Conservation (phyloP, 1,140 invertebrate genomes). For the Teleogryllus occipitalis region DNA sequence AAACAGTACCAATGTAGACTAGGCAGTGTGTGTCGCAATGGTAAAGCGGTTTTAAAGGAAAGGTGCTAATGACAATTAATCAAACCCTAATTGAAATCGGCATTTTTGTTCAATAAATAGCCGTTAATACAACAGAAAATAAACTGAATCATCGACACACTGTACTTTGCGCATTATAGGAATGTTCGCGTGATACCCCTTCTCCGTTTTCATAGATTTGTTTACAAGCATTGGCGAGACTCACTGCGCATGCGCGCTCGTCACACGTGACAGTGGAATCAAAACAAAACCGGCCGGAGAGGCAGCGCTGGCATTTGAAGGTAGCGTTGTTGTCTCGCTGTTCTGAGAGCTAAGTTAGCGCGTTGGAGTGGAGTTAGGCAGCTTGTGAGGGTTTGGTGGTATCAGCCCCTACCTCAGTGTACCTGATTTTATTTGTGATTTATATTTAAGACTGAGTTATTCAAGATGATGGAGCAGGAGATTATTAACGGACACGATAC, state of each 20-base stretch:
- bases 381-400: not conserved
- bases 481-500: slow-evolving; percentile 25
- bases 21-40: no score
- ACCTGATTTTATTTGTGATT: slow-evolving; percentile 16
- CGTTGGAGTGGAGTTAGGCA: not conserved
- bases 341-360: not conserved
- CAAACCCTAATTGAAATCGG: no score
- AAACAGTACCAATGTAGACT: no score
- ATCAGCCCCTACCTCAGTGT: slow-evolving; percentile 9
- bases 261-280: not conserved
- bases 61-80: no score
- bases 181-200: not conserved
- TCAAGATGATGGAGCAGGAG: slow-evolving; percentile 25
- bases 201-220: slow-evolving; percentile 8
- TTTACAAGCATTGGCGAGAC: slow-evolving; percentile 5
- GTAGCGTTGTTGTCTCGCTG: not conserved
- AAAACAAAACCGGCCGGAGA: slow-evolving; percentile 7
- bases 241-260: slow-evolving; percentile 13
- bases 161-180: no score
- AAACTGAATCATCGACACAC: no score
- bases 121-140: no score
- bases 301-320: not conserved
- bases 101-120: no score
- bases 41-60: no score
- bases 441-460: slow-evolving; percentile 14